phyloP scores from a whole-genome alignment of 2,113 vertebrate species.

The Ramphastos sulfuratus region DNA sequence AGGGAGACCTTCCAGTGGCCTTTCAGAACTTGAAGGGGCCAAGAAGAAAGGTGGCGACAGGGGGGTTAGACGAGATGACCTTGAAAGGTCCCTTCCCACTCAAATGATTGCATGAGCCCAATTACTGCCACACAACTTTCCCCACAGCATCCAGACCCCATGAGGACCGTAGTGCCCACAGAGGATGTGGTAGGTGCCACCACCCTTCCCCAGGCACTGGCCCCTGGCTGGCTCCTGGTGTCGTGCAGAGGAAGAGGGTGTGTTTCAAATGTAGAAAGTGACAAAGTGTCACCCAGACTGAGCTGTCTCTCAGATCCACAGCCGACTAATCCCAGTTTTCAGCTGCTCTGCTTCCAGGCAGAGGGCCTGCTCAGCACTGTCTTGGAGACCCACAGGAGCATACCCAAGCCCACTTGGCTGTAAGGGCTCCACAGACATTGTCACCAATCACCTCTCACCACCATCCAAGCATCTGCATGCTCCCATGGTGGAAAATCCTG shows the following conservation, averaged over 20 bases:
- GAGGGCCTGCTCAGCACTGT: rapidly evolving
- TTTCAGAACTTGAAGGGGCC: no score
- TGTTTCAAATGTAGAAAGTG: neutral
- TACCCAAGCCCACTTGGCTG: neutral
- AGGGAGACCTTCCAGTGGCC: no score
- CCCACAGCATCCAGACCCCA: rapidly evolving
- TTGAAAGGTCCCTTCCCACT: no score
- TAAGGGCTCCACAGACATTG: neutral
- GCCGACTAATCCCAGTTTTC: rapidly evolving
- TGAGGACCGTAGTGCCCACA: rapidly evolving
- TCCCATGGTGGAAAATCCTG: neutral
- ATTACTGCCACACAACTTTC: rapidly evolving
- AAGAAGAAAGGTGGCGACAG: no score
- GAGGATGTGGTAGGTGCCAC: neutral
- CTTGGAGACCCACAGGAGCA: neutral
- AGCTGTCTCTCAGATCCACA: neutral
- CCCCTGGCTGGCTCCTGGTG: neutral
- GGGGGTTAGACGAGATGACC: no score
- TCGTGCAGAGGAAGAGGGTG: neutral
- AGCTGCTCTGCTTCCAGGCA: neutral
- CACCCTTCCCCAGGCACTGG: neutral
- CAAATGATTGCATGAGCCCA: neutral
- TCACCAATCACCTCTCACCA: neutral
- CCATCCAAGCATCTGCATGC: rapidly evolving
- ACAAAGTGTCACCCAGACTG: neutral